phyloP scores from a whole-genome alignment of 2,113 vertebrate genomes.

The Lonchura striata region DNA sequence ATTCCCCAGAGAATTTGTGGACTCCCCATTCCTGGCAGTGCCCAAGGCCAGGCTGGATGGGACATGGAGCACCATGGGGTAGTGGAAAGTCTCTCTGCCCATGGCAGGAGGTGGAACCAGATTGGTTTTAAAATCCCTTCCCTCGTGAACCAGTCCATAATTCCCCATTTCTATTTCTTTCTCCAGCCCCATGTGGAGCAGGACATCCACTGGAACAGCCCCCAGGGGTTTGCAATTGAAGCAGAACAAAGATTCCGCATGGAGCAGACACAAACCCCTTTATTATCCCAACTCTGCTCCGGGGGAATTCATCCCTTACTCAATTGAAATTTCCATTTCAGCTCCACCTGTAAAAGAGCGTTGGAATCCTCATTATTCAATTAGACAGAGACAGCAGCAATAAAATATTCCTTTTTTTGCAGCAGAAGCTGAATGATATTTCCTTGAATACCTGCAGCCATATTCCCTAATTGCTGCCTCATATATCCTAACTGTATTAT shows the following conservation, averaged over 20 bases:
- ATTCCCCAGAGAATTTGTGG: background rate
- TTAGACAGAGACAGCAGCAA: slow-evolving; percentile 26
- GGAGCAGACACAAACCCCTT: background rate
- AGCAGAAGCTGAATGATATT: background rate
- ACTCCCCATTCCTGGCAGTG: background rate
- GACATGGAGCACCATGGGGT: background rate
- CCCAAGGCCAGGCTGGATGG: accelerated
- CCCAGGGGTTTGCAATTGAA: background rate
- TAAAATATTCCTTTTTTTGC: slow-evolving; percentile 8
- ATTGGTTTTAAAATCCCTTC: background rate
- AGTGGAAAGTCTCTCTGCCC: background rate
- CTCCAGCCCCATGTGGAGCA: accelerated
- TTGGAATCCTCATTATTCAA: slow-evolving; percentile 46
- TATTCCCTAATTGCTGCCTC: slow-evolving; percentile 60
- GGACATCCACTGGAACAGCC: background rate
- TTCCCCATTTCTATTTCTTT: accelerated
- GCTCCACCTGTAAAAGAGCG: background rate
- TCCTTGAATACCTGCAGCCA: slow-evolving; percentile 50
- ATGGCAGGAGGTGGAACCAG: background rate
- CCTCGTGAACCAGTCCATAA: accelerated
- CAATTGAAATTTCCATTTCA: background rate
- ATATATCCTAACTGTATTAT: slow-evolving; percentile 32
- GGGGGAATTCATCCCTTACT: background rate
- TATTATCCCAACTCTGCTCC: background rate
- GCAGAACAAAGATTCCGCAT: background rate